Evolutionary conservation across 2,113 vertebrate species (phyloP), one percentile per base, ranked within the genome.

Genomic region (Saguinus midas): DNA sequence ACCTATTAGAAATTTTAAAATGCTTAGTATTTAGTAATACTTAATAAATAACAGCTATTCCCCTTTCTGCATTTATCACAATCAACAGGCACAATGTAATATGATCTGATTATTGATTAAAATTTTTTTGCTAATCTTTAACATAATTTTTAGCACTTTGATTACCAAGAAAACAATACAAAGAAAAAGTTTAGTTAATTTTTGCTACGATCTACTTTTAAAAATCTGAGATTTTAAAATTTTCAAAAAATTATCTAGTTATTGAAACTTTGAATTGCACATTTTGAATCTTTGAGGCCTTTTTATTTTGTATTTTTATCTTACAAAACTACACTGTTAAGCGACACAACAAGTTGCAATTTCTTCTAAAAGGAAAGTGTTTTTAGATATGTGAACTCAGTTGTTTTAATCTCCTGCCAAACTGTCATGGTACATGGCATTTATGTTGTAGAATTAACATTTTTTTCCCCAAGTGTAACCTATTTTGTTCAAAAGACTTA

Each of bases 401-500:
- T 90, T 92, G 35, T 66, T 96, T 87, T 83, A 79, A 32, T 91
- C 8, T 66, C 23, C 21, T 93, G 82, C 23, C 75, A 79, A 96
- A n/a, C 35, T 96, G 43, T 93, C 66, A 73, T 61, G n/a, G 21
- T n/a, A 1, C 27, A 89, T 50, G 55, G 16, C 94, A 91, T 40
- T 5, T 87, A 92, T 86, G 48, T 94, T 91, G 52, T 12, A 95
- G 23, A 81, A 93, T 91, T 91, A 86, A 91, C 6, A 48, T 57
- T 43, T 84, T 93, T 48, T 86, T 78, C 4, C 27, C 21, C n/a
- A 95, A 79, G 87, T 81, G 11, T 45, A 84, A 94, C 18, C 7
- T 78, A 57, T 80, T 95, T 96, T 48, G 8, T 97, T 83, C 57
- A 82, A 93, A 96, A 94, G 50, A 88, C 12, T 32, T 93, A 90